Base-by-base conservation (phyloP, 1,140 invertebrate species). In the Spodoptera frugiperda region DNA sequence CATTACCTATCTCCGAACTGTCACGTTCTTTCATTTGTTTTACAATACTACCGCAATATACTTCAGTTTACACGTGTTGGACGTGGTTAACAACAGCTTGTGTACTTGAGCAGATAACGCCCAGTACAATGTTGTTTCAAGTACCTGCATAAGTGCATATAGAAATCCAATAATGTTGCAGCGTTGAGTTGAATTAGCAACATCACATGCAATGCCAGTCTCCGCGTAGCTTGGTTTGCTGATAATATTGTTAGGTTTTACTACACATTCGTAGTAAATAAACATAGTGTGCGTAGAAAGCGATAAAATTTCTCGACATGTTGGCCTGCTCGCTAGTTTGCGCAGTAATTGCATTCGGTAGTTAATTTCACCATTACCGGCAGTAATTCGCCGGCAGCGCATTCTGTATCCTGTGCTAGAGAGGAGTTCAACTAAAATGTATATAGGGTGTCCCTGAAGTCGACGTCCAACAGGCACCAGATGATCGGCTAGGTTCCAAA, bases 231-330 rank as follows among this genome's bases (percentile, higher is more conserved):
- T 76, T 76, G 33, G 17, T 54, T 6, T 61, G 44, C 70, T 63
- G 54, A 61, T 61, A 51, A 73, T 73, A 67, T 76, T 54, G 74
- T 73, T 75, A 57, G 79, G 61, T 71, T 82, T 71, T 77, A 79
- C 72, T 63, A 79, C 53, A 48, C 44, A 57, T 59, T 44, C 46
- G 76, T 81, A 78, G 72, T 79, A 79, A 79, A 76, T 81, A 82
- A 78, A 82, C 79, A 83, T 61, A 51, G 72, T 46, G 39, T 39
- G 77, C 59, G 80, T 86, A 84, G 82, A 84, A 86, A 86, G 83
- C 81, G 80, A 86, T 82, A 86, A 83, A 81, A 75, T 80, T 82
- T 84, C 78, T 76, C 81, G 72, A 55, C 78, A 51, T 73, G 77
- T 78, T 73, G 72, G 80, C 76, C 51, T 39, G 77, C 76, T 57